These are phyloP conservation scores for Tachysurus vachellii DNA, from an alignment of 2,113 vertebrate genomes.

Conservation along the genomic window DNA sequence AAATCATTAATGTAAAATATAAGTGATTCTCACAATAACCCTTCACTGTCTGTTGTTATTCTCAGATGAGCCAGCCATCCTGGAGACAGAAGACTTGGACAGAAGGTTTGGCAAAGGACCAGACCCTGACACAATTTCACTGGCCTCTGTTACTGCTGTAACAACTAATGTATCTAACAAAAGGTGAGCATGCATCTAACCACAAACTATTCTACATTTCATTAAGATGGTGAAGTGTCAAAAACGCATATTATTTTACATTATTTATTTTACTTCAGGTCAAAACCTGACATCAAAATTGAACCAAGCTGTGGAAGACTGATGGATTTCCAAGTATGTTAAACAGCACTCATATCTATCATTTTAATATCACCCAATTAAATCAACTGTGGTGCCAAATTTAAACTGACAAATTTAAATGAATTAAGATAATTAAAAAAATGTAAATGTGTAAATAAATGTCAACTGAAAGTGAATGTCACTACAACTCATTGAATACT, in stretches of 20 bases:
- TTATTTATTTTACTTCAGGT: constrained; percentile 67
- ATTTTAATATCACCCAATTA: neutral
- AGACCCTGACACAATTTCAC: constrained; percentile 87
- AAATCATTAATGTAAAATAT: neutral
- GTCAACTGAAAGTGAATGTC: neutral
- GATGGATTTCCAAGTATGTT: constrained; percentile 91
- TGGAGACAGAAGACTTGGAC: constrained; percentile 91
- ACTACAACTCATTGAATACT: neutral
- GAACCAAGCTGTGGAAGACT: constrained; percentile 91
- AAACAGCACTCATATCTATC: neutral
- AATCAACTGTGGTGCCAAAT: neutral
- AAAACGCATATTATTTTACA: neutral
- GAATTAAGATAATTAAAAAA: neutral
- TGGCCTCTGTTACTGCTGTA: constrained; percentile 94
- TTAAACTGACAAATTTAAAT: neutral
- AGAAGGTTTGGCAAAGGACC: constrained; percentile 71
- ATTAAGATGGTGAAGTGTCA: neutral
- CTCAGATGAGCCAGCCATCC: constrained; percentile 87
- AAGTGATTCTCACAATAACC: neutral
- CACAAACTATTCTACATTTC: neutral
- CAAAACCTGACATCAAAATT: constrained; percentile 97
- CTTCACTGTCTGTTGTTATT: neutral
- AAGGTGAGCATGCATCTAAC: constrained; percentile 68
- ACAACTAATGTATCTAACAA: constrained; percentile 98
- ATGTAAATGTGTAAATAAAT: neutral